A percentile compares a stretch with the other conserved stretches of the same genome.
Conservation (phyloP, 2,113 vertebrate genomes). For the Sinocyclocheilus maitianheensis region DNA sequence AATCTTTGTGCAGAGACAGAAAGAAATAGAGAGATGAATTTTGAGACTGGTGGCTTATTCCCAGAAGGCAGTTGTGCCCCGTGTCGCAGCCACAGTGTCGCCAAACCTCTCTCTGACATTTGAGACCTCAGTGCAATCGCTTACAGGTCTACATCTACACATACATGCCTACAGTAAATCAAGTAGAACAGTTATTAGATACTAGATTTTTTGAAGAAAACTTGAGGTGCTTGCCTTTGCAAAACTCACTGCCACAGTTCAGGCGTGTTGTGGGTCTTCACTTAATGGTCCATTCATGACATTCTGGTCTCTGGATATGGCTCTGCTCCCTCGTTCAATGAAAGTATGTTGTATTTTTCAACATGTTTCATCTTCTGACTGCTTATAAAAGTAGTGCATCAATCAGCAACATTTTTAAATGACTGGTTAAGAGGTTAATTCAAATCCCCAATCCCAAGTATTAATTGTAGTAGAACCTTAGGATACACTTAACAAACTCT, state of each 20-base stretch:
- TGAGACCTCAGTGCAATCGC: constrained; percentile 22
- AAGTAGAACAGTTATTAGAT: constrained; percentile 11
- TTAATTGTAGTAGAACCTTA: no score
- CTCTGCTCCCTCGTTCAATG: background rate
- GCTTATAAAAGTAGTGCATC: background rate
- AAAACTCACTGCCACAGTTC: background rate
- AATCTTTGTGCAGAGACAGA: constrained; percentile 15
- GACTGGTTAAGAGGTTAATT: no score
- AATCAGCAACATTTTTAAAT: background rate
- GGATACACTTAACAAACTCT: no score
- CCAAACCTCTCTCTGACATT: constrained; percentile 40
- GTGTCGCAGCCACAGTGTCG: constrained; percentile 49
- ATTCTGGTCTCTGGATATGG: background rate
- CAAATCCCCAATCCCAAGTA: no score
- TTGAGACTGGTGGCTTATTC: constrained; percentile 51
- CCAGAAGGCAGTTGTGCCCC: constrained; percentile 38
- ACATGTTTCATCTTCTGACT: background rate
- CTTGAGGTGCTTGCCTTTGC: background rate
- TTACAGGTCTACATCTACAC: constrained; percentile 16
- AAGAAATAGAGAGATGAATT: constrained; percentile 30
- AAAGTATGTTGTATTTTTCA: background rate
- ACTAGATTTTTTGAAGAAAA: background rate
- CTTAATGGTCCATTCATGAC: background rate
- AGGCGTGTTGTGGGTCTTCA: background rate
- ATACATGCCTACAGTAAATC: constrained; percentile 7